phyloP scores from a whole-genome alignment of 1,140 invertebrate genomes.

The Onthophagus taurus region DNA sequence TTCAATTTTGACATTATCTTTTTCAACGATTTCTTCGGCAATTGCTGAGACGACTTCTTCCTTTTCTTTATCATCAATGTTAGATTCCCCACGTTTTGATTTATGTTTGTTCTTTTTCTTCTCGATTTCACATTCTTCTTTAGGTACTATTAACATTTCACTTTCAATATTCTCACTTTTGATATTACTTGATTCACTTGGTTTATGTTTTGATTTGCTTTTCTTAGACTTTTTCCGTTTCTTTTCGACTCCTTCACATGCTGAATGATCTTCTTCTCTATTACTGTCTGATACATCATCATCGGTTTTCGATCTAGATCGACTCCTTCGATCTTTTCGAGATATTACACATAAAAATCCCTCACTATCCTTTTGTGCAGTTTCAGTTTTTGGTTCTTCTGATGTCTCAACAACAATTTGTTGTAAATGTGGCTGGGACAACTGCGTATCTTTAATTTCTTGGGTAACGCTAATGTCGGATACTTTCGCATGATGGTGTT shows the following conservation, averaged over 20 bases:
- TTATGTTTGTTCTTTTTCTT: no score
- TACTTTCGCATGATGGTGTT: not conserved
- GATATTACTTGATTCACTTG: not conserved
- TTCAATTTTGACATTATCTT: not conserved
- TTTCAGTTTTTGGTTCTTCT: constrained; percentile 7
- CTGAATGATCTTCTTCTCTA: not conserved
- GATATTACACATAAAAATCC: constrained; percentile 25
- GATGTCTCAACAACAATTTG: not conserved
- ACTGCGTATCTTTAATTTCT: not conserved
- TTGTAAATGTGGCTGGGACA: not conserved
- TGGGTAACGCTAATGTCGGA: not conserved
- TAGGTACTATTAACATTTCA: not conserved
- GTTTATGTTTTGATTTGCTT: not conserved
- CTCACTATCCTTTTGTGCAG: constrained; percentile 19
- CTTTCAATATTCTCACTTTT: not conserved
- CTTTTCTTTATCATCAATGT: not conserved
- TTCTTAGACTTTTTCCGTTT: constrained; percentile 8
- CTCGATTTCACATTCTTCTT: no score
- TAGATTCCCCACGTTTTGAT: no score
- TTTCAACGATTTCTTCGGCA: constrained; percentile 1
- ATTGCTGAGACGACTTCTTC: not conserved
- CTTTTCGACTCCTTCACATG: not conserved
- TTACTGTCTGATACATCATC: constrained; percentile 5
- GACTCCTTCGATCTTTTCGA: constrained; percentile 21
- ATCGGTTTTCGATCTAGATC: constrained; percentile 20